Base-by-base conservation (phyloP, 2,888 invertebrate genomes). In the Archips crataeganus region DNA sequence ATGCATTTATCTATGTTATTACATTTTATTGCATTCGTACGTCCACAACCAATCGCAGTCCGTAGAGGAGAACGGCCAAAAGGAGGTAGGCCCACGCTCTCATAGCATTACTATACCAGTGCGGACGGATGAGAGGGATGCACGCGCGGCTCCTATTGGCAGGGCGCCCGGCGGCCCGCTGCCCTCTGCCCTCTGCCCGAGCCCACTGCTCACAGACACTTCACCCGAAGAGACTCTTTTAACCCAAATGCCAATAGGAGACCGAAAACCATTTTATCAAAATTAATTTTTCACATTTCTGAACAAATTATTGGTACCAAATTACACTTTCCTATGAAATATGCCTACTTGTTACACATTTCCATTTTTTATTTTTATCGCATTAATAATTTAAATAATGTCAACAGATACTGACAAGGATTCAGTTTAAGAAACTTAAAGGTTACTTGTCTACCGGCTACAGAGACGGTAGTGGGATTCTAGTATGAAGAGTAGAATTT, bases 1-100 rank as follows among this genome's bases (percentile, higher is more conserved):
- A 90, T 91, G 93, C 93, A 94, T 94, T 94, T 93, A 94, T 90
- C 92, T 94, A 92, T 93, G 89, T 92, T 94, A 89, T 92, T 93
- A 92, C 90, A 93, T 94, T 94, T 94, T 93, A 94, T 94, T 94
- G 94, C 94, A 94, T 94, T 94, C 94, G 90, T 94, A 90, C 94
- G 93, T 90, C 94, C 88, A 94, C 94, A 93, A 94, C 94, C 93
- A 94, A 94, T 91, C 93, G 94, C 94, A 94, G 94, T 92, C 94
- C 87, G 93, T 94, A 92, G 94, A 94, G 93, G 94, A 94, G 90
- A 93, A 94, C 91, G 94, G 94, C 90, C 94, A 91, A 82, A 94
- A 87, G 89, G 94, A 94, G 94, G 94, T 94, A 94, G 94, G 94
- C 92, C 83, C 85, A 87, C 85, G 87, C 87, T 91, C 89, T 89